Evolutionary conservation across 92 coral and sea anemone genomes (phyloP), one percentile per base, ranked within the genome.

Genomic region (Umimayanthus chanpuru): DNA sequence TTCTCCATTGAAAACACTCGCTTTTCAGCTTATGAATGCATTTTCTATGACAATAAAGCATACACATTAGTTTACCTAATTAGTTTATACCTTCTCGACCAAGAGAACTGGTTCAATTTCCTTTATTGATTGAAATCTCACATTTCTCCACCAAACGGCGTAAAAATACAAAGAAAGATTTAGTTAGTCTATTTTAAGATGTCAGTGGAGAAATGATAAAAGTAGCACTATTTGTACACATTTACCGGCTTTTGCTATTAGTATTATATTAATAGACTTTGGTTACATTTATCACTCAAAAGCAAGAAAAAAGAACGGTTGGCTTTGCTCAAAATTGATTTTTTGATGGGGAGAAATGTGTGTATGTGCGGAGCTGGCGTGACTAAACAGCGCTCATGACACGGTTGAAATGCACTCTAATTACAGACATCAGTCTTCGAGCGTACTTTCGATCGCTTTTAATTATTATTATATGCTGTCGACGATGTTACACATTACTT

Each of bases 361-460:
- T 53, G 86, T 82, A 61, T 82, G 77, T 53, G 86, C 58, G 86
- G 86, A 82, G 86, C 86, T 82, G 78, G 86, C 86, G 86, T 82
- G 86, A 82, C 86, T 82, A 58, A 82, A 82, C 86, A 82, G 36
- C 85, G 85, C 85, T 81, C 85, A 55, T 82, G 86, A 82, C 86
- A 64, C 86, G 86, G 86, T 56, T 53, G 40, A 82, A 53, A 82
- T 53, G 77, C 36, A 82, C 78, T 9, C 86, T 58, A 82, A 82
- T 82, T n/a, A 58, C 86, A 82, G 9, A 82, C 86, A 61, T 58
- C 18, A 58, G 86, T 82, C 76, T 81, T 81, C 85, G 85, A 81
- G 85, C 85, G 85, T 81, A 81, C 85, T 81, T 81, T 81, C 36
- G 26, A 81, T 81, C 85, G 23, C 85, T 81, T 81, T 81, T 81